phyloP scores from a whole-genome alignment of 2,888 invertebrate genomes.

The Isoperla grammatica region DNA sequence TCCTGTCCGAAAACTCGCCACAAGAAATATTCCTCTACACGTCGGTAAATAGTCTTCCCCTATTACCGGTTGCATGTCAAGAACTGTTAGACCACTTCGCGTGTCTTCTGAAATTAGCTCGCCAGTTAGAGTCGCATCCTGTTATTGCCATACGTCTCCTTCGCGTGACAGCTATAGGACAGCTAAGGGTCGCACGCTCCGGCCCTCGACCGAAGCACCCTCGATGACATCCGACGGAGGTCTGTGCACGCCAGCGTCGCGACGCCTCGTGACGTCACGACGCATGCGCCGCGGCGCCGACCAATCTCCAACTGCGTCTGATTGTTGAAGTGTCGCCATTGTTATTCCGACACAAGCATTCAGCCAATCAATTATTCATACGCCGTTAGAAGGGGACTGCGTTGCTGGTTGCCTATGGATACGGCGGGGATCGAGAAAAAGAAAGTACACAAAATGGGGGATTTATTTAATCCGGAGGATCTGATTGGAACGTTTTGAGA shows the following conservation, averaged over 20 bases:
- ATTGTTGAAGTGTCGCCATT: slow-evolving; percentile 32
- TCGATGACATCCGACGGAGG: not conserved
- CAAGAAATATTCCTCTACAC: no score
- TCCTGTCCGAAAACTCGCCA: no score
- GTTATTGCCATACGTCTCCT: no score
- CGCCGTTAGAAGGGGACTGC: slow-evolving; percentile 17
- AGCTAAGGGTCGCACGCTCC: no score
- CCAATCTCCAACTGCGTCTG: slow-evolving; percentile 27
- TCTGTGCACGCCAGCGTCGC: slow-evolving; percentile 6
- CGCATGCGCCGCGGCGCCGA: slow-evolving; percentile 22
- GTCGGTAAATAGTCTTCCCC: no score
- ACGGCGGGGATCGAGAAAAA: slow-evolving; percentile 4
- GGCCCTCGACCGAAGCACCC: not conserved
- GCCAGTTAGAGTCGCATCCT: no score
- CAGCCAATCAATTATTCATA: slow-evolving; percentile 33
- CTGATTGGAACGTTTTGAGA: not conserved
- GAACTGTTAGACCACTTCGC: no score
- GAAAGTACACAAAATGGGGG: slow-evolving; percentile 19
- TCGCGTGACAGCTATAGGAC: no score
- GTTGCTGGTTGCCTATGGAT: slow-evolving; percentile 16
- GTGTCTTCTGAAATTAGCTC: no score
- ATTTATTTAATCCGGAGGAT: slow-evolving; percentile 6
- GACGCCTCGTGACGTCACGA: slow-evolving; percentile 3
- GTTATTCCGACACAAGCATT: slow-evolving; percentile 31
- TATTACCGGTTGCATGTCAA: no score